Conservation (phyloP, 2,888 invertebrate genomes). For the Campoletis raptor region DNA sequence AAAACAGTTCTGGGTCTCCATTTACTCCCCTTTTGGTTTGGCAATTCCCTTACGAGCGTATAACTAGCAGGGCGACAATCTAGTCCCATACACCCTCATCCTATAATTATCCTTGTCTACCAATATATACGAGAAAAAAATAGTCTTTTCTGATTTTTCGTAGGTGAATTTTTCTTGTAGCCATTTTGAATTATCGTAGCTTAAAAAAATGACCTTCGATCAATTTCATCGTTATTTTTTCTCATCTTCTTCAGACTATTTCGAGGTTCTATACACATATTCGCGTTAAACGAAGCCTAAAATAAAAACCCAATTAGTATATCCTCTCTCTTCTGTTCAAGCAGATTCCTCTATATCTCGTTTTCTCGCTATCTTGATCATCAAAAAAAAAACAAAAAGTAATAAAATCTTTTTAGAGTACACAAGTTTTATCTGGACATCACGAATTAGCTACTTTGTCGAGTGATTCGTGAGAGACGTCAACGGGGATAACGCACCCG, state of each 20-base stretch:
- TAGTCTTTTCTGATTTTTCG: not conserved
- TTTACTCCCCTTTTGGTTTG: constrained; percentile 70
- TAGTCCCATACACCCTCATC: constrained; percentile 52
- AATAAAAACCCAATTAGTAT: not conserved
- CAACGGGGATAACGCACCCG: constrained; percentile 78
- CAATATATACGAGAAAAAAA: not conserved
- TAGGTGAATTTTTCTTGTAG: not conserved
- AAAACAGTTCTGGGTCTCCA: constrained; percentile 68
- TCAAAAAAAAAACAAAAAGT: not conserved
- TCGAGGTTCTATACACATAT: not conserved
- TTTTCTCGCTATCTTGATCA: not conserved
- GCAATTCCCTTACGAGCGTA: constrained; percentile 66
- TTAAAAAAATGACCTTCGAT: not conserved
- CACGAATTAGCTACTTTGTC: constrained; percentile 4
- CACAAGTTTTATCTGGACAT: not conserved
- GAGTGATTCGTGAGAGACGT: constrained; percentile 79
- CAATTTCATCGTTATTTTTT: not conserved
- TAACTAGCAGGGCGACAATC: constrained; percentile 53
- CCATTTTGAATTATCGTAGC: not conserved
- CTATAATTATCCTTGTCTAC: constrained; percentile 10
- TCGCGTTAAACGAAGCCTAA: not conserved
- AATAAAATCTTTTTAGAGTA: not conserved
- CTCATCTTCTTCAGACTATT: not conserved
- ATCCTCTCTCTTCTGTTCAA: not conserved
- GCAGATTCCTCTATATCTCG: not conserved